phyloP scores from a whole-genome alignment of 2,888 invertebrate genomes.

The Apotomis capreana region DNA sequence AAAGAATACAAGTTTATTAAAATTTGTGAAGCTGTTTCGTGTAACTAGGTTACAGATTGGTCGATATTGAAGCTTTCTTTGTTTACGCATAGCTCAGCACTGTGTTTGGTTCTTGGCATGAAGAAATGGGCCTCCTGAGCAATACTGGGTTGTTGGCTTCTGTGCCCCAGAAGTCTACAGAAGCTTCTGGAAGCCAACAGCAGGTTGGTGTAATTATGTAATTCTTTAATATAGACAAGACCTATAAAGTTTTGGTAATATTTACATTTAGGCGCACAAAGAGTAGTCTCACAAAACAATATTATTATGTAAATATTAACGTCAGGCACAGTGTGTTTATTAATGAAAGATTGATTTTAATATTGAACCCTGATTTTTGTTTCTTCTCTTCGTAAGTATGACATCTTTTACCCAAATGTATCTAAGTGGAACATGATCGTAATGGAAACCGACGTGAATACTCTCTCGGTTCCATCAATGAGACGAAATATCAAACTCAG shows the following conservation, averaged over 20 bases:
- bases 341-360: too few species aligned
- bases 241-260: not conserved
- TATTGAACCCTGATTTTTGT: too few species aligned
- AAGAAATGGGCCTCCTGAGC: conserved; percentile 83
- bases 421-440: too few species aligned
- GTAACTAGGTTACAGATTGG: conserved; percentile 67
- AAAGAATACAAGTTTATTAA: not conserved
- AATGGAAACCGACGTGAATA: too few species aligned
- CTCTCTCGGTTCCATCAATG: too few species aligned
- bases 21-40: conserved; percentile 7
- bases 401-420: too few species aligned
- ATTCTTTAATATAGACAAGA: conserved; percentile 7
- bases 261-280: too few species aligned
- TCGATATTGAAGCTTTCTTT: conserved; percentile 58
- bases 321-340: too few species aligned
- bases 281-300: too few species aligned
- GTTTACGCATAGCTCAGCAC: not conserved
- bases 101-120: conserved; percentile 37
- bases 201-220: conserved; percentile 57
- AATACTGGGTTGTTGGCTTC: conserved; percentile 86
- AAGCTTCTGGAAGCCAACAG: conserved; percentile 50
- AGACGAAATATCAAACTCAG: too few species aligned
- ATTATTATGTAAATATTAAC: too few species aligned
- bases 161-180: conserved; percentile 73
- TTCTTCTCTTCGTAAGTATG: too few species aligned